These are phyloP conservation scores for Campoplex capitator DNA, from an alignment of 2,888 invertebrate species.

Conservation along the genomic window DNA sequence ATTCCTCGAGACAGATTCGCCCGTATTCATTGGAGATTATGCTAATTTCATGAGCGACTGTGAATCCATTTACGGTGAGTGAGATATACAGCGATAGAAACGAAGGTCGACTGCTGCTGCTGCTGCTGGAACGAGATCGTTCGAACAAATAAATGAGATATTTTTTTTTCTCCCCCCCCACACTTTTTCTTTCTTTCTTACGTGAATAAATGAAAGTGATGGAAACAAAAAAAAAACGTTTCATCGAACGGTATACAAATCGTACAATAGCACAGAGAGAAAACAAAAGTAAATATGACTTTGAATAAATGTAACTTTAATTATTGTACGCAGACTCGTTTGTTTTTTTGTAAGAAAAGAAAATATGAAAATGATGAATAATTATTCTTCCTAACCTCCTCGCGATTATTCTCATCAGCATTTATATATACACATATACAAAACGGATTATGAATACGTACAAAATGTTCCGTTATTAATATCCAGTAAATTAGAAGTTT, in stretches of 20 bases:
- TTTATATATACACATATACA: neutral
- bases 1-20: constrained; percentile 21
- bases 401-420: neutral
- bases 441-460: neutral
- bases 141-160: constrained; percentile 52
- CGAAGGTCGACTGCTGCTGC: constrained; percentile 46
- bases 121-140: constrained; percentile 24
- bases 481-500: constrained; percentile 6
- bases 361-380: neutral
- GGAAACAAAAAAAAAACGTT: neutral
- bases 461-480: constrained; percentile 15
- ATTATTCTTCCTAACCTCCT: neutral
- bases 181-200: neutral
- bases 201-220: constrained; percentile 16
- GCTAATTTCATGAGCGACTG: constrained; percentile 50
- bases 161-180: neutral
- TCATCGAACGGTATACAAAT: neutral
- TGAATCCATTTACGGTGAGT: constrained; percentile 30
- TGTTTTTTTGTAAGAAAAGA: neutral
- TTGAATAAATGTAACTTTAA: neutral
- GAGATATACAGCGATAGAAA: constrained; percentile 25
- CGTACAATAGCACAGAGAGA: neutral
- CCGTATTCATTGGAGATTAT: constrained; percentile 43
- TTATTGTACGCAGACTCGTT: neutral
- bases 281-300: neutral